These are phyloP conservation scores for Halisarca cf. caerulea DNA, from an alignment of 37 sponge, comb jelly and placozoan species.

Conservation along the genomic window DNA sequence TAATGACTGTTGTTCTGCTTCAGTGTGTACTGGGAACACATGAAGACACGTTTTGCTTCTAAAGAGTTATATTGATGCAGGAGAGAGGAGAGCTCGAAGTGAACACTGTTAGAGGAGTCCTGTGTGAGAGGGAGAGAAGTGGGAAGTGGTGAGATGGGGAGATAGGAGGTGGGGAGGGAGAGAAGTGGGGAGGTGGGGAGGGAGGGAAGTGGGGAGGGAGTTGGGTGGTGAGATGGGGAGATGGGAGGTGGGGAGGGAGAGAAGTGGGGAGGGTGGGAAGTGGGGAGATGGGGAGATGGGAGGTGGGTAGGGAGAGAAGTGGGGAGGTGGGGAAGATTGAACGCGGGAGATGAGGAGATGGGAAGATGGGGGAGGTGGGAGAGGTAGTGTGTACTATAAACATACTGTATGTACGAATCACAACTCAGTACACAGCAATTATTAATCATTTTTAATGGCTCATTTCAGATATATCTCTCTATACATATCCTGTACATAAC, in stretches of 20 bases:
- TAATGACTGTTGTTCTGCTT: too few species aligned
- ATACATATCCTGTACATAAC: too few species aligned
- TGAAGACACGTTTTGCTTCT: too few species aligned
- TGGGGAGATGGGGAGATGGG: neutral
- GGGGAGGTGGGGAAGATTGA: neutral
- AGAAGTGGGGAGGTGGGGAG: neutral
- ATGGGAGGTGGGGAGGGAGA: neutral
- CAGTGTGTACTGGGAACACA: too few species aligned
- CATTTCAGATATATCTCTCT: too few species aligned
- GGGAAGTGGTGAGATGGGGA: neutral
- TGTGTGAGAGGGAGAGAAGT: neutral
- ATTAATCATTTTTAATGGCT: too few species aligned
- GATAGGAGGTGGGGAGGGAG: neutral
- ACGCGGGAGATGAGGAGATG: neutral
- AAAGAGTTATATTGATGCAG: conserved; percentile 20
- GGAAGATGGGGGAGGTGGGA: neutral
- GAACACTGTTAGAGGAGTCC: conserved; percentile 50
- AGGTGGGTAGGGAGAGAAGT: neutral
- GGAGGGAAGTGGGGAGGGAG: neutral
- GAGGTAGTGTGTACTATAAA: neutral
- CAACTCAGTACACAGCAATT: too few species aligned
- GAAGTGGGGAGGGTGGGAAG: neutral
- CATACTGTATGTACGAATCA: neutral
- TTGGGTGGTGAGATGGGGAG: neutral
- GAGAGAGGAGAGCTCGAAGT: conserved; percentile 68